Evolutionary conservation across 1,140 invertebrate species (phyloP), one percentile per base, ranked within the genome.

Genomic region (Plutomurus gul): DNA sequence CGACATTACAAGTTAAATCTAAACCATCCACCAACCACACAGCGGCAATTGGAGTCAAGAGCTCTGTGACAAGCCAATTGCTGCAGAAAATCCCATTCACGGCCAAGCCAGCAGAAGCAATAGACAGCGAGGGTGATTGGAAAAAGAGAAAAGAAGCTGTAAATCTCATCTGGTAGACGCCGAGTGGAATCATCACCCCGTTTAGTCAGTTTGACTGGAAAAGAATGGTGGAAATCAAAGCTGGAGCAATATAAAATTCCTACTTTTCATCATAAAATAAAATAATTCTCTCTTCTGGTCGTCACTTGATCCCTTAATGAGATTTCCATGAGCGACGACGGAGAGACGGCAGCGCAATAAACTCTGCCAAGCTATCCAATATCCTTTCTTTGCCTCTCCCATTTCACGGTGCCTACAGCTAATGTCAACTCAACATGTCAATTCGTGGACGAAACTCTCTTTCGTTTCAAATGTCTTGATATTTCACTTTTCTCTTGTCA

Each of bases 271-370:
- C 56, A 30, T 51, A 65, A 65, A 30, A 33, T 49, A 49, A 49
- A 47, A 7, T 49, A n/a, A n/a, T 65, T 65, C 56, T 75, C 43
- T 27, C 8, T 16, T 33, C 46, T 10, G 40, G 20, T 75, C 73
- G 73, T 33, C 43, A 75, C 43, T 75, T 49, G 73, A 75, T 16
- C 20, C 73, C 49, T 75, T 75, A 49, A 75, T 75, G 73, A 75
- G 73, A 75, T 75, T 75, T 75, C 13, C 56, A 30, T 33, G 13
- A 36, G 27, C 7, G 43, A 47, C 43, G 20, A 47, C 20, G 13
- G 6, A 46, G 43, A 11, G 20, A 18, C 11, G 4, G 20, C 1
- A 46, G 13, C 13, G 11, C 4, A n/a, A 46, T 4, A 46, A 20
- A 4, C 43, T 5, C 43, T 16, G 0, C 3, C 13, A 47, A 20